Evolutionary conservation across 2,797 vertebrate genomes (phyloP), one percentile per base, ranked within the genome.

Genomic region (Morus bassanus): DNA sequence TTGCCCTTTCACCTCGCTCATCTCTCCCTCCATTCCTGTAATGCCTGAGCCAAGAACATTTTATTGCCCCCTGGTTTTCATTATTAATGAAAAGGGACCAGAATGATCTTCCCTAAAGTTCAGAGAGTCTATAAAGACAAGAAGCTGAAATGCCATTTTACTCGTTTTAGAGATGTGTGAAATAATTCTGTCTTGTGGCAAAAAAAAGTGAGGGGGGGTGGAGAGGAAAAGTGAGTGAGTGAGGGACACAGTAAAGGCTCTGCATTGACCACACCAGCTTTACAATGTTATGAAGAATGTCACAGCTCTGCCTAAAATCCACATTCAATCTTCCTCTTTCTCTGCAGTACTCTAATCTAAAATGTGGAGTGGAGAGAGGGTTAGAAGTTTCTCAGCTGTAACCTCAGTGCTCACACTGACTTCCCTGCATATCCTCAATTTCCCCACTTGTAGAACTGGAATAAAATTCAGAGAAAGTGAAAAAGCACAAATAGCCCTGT

Each of bases 81-180:
- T 98, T 98, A 98, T 98, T 98, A 98, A 98, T 98, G 98, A 98
- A 98, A 98, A 98, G 98, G 98, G 98, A 98, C 98, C 96, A 95
- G 98, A 97, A 98, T 98, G 98, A 98, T 98, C 98, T 98, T 98
- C 98, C 98, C 95, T 97, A 98, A 98, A 98, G 98, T 98, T 98
- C 98, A 98, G 98, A 98, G 97, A 98, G 98, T 98, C 98, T 98
- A 98, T 98, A 98, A 98, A 98, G 98, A 98, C 97, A 97, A 97
- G 97, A 96, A 98, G 97, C 98, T 97, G 98, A 98, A 98, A 98
- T 98, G 98, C 98, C 98, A 98, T 97, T 98, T 98, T 97, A 98
- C 98, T 98, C 98, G 68, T 98, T 98, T 98, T 98, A 97, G 97
- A 98, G 96, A 98, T 97, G 98, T 97, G 98, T 98, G 98, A 98